Conservation (phyloP, 2,888 invertebrate genomes). For the Dicycla oo region DNA sequence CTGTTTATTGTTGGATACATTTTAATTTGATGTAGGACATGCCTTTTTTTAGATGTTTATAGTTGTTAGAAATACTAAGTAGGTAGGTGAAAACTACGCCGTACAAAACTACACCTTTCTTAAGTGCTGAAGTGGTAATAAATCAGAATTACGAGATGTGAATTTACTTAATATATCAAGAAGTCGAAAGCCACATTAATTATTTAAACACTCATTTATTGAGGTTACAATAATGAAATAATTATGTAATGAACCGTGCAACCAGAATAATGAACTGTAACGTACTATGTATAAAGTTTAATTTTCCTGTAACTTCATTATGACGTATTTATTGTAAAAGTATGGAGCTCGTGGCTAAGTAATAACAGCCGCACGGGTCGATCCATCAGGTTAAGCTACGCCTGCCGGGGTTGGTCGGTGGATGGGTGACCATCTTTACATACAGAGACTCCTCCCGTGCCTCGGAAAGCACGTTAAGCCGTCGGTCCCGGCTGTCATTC, state of each 20-base stretch:
- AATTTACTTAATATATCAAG: not conserved
- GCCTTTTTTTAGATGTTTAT: not conserved
- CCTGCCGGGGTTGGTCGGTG: too few species aligned
- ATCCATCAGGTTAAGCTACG: too few species aligned
- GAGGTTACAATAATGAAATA: conserved; percentile 20
- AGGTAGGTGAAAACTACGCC: not conserved
- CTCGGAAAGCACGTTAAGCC: too few species aligned
- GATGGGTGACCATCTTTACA: too few species aligned
- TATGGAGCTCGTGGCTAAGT: too few species aligned
- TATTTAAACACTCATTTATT: conserved; percentile 9
- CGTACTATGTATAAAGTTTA: conserved; percentile 30
- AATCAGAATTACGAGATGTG: conserved; percentile 5
- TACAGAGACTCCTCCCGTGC: too few species aligned
- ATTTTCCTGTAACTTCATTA: conserved; percentile 11
- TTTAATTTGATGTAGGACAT: not conserved
- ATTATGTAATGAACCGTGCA: conserved; percentile 35
- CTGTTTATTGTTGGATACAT: not conserved
- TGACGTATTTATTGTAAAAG: conserved; percentile 16
- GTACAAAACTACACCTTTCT: not conserved
- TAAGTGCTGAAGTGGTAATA: conserved; percentile 10
- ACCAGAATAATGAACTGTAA: conserved; percentile 31
- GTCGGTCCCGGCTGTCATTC: too few species aligned
- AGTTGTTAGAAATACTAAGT: not conserved
- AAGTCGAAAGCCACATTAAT: conserved; percentile 18
- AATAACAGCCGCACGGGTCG: too few species aligned